Evolutionary conservation across 2,797 vertebrate genomes (phyloP).

Genomic region (Hemibagrus guttatus): DNA sequence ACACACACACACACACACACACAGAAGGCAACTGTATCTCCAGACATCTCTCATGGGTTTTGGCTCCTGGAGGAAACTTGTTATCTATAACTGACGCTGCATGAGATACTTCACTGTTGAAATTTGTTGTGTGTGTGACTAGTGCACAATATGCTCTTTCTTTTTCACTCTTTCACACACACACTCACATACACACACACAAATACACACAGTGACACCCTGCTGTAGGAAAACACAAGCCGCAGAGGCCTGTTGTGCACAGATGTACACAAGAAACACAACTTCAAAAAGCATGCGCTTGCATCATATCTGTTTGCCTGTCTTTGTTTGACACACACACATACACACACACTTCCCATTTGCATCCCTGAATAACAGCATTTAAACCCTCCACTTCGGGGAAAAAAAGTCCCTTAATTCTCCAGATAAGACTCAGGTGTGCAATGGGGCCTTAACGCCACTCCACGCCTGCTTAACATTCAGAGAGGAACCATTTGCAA

Average conservation of each 20-base stretch:
- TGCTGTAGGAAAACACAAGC: background rate
- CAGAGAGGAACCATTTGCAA: conserved; percentile 56
- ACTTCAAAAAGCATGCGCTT: conserved; percentile 11
- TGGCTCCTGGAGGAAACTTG: conserved; percentile 24
- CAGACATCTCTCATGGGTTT: conserved; percentile 22
- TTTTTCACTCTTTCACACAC: background rate
- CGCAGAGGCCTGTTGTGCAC: background rate
- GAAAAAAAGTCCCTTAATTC: conserved; percentile 34
- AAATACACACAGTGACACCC: background rate
- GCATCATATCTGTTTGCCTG: background rate
- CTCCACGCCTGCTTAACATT: conserved; percentile 43
- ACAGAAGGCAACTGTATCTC: background rate
- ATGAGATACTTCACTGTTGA: conserved; percentile 19
- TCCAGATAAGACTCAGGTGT: conserved; percentile 52
- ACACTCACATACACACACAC: background rate
- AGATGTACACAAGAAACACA: background rate
- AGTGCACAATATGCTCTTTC: background rate
- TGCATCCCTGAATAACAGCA: conserved; percentile 22
- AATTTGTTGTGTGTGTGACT: background rate
- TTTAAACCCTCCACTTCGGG: conserved; percentile 20
- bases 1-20: background rate
- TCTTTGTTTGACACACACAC: background rate
- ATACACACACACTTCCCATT: conserved; percentile 5
- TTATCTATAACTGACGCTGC: conserved; percentile 15
- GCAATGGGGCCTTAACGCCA: conserved; percentile 7